Evolutionary conservation across 2,797 vertebrate genomes (phyloP).

Genomic region (Morelia viridis): DNA sequence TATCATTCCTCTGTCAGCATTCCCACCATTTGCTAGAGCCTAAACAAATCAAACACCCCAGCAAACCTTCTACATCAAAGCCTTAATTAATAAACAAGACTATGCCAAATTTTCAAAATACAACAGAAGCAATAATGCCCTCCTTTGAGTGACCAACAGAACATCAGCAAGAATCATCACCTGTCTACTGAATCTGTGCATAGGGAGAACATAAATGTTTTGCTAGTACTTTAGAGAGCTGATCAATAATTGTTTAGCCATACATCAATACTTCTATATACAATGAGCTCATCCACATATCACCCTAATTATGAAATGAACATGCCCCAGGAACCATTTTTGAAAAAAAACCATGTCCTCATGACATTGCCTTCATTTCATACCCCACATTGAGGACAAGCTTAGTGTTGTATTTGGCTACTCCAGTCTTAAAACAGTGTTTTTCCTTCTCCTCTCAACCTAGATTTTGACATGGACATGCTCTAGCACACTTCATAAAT

Average conservation of each 20-base stretch:
- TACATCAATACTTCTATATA: not conserved
- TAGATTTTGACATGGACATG: too few relatives aligned
- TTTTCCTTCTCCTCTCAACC: too few relatives aligned
- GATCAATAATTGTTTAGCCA: not conserved
- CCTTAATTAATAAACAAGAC: slow-evolving; percentile 45
- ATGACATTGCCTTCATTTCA: too few relatives aligned
- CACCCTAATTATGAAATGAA: too few relatives aligned
- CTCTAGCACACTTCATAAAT: too few relatives aligned
- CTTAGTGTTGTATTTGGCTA: too few relatives aligned
- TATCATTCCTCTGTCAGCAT: slow-evolving; percentile 55
- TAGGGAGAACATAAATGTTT: accelerated
- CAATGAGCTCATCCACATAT: not conserved
- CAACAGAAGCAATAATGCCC: not conserved
- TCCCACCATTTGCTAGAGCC: slow-evolving; percentile 53
- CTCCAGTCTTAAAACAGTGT: too few relatives aligned
- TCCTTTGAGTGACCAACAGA: not conserved
- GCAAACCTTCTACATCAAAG: slow-evolving; percentile 17
- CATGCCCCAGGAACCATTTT: too few relatives aligned
- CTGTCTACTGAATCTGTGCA: not conserved
- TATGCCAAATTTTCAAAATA: slow-evolving; percentile 17
- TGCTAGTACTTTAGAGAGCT: not conserved
- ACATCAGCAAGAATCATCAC: not conserved
- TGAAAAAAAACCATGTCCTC: too few relatives aligned
- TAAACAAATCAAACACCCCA: slow-evolving; percentile 55
- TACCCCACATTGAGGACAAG: too few relatives aligned